Evolutionary conservation across 2,888 invertebrate genomes (phyloP), one percentile per base, ranked within the genome.

Genomic region (Mesorhabditis spiculigera): DNA sequence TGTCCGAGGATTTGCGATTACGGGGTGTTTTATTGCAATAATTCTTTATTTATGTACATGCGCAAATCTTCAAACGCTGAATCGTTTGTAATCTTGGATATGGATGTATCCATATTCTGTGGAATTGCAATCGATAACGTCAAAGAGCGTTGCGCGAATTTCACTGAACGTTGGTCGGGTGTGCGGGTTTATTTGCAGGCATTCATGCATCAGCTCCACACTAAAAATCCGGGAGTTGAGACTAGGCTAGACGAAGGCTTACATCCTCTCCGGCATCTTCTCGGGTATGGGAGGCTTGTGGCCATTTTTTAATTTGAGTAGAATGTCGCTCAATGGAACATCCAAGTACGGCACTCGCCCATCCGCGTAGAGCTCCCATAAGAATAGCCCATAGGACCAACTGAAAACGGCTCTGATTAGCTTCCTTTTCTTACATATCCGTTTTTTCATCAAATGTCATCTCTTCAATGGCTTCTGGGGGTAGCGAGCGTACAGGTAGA

Each of bases 331-430:
- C 8, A 50, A n/a, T 13, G 58, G 8, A n/a, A 50, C n/a, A 50
- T 50, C 58, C 58, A n/a, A 10, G 10, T 13, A 50, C n/a, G 58
- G 58, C 3, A 50, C 58, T n/a, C 8, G n/a, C 58, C 58, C 58
- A 50, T n/a, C 58, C 58, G 58, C n/a, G 58, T 50, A 50, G 10
- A 50, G n/a, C 58, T 50, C 58, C 58, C 58, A 50, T 50, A 50
- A 50, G 58, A 50, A n/a, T 13, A 50, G 3, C 58, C 58, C 58
- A n/a, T 13, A 50, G 2, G 58, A 10, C 58, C 58, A 50, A n/a
- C 58, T 50, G n/a, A 50, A 50, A 13, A 13, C 1, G n/a, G 58
- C n/a, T 50, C n/a, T 50, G 8, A 50, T 2, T n/a, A 2, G n/a
- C n/a, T 50, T 10, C 3, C n/a, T 1, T n/a, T 13, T 2, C 58